A percentile compares a stretch with the other conserved stretches of the same genome.
phyloP scores from a whole-genome alignment of 2,797 vertebrate genomes.

The Poecile montanus region DNA sequence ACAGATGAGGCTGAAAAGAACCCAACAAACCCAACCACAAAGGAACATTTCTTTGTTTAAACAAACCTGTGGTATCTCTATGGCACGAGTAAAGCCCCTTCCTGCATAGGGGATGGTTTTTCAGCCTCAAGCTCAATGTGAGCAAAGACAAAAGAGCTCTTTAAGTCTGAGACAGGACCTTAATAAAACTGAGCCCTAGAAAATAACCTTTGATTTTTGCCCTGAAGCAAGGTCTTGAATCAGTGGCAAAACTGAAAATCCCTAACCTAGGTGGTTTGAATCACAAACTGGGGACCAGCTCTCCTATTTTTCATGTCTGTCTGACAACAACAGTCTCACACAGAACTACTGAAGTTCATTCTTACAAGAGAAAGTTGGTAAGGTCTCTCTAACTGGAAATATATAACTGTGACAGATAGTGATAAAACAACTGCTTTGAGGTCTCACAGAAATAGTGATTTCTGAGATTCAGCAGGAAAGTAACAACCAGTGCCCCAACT shows the following conservation, averaged over 20 bases:
- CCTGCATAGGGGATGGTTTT: not conserved
- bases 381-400: not conserved
- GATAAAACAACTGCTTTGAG: not conserved
- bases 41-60: not conserved
- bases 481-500: not conserved
- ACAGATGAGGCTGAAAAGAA: not conserved
- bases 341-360: not conserved
- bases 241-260: not conserved
- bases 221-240: not conserved
- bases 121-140: not conserved
- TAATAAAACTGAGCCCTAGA: not conserved
- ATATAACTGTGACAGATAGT: not conserved
- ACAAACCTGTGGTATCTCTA: rapidly evolving
- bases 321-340: not conserved
- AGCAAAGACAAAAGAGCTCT: not conserved
- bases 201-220: not conserved
- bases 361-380: not conserved
- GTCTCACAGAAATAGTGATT: not conserved
- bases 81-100: rapidly evolving
- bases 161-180: not conserved
- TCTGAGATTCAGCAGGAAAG: not conserved
- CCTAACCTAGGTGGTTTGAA: not conserved
- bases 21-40: not conserved
- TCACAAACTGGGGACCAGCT: not conserved
- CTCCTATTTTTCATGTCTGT: not conserved